Base-by-base conservation (phyloP, 2,888 invertebrate species). In the Leptarthrus brevirostris region DNA sequence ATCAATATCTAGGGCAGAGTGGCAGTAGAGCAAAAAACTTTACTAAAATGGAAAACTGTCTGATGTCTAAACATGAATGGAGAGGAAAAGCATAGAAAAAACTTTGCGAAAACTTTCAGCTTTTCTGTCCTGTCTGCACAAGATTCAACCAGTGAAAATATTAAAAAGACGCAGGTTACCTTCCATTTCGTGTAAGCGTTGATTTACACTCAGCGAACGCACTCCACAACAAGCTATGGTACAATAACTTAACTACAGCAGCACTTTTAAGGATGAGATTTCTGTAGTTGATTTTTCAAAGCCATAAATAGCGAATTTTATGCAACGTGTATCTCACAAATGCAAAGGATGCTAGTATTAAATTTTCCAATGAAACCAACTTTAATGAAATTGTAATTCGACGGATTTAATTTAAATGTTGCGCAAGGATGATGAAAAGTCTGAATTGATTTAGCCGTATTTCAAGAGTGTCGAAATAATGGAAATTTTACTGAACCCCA, bases 1-100 rank as follows among this genome's bases (percentile, higher is more conserved):
- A 47, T 64, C 64, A 64, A 64, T 64, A 64, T 64, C 47, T 64
- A 24, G 64, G 44, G 22, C 64, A 64, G 44, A 47, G 26, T 24
- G 26, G 26, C 40, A 64, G 20, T 47, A 24, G 64, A 64, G 64
- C 64, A 64, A 64, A 64, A 64, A 64, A 20, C 64, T 61, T 36
- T 12, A 16, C 20, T 44, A 64, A 40, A 64, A 47, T 47, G 58
- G 58, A 36, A 58, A 58, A 58, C 58, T 47, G 64, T 64, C 64
- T 64, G 26, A 61, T 6, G 30, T 30, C n/a, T 30, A 8, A 40
- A 64, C 44, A 47, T 47, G 44, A 64, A 64, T 24, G 64, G 14
- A 64, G n/a, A 12, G 40, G 40, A 12, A n/a, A 3, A 12, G 3
- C 3, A 12, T 12, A 40, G 40, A 0, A 40, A 36, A 64, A 64